Evolutionary conservation across 2,888 invertebrate species (phyloP).

Genomic region (Antitype chi): DNA sequence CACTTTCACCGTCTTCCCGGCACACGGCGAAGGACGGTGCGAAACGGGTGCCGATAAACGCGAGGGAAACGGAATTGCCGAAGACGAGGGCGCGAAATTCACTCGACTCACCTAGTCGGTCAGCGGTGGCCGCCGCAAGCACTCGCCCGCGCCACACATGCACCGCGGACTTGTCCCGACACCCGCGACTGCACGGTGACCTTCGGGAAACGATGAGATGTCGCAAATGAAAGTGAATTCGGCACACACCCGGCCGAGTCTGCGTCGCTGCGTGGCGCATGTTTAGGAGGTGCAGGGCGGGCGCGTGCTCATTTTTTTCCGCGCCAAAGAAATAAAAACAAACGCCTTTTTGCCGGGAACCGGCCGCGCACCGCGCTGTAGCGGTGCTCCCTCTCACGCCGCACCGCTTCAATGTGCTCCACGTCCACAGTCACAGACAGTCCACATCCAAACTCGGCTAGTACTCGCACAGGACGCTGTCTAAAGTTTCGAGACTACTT

Average conservation of each 20-base stretch:
- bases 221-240: constrained; percentile 91
- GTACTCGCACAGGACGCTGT: constrained; percentile 13
- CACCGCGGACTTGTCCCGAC: constrained; percentile 73
- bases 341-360: constrained; percentile 88
- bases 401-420: constrained; percentile 27
- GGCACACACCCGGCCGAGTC: constrained; percentile 88
- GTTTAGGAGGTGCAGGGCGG: constrained; percentile 91
- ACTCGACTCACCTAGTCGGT: constrained; percentile 88
- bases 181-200: constrained; percentile 86
- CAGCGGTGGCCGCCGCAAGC: constrained; percentile 86
- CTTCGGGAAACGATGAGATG: constrained; percentile 89
- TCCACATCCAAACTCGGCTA: constrained; percentile 28
- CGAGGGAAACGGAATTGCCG: constrained; percentile 81
- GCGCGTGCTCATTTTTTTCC: constrained; percentile 89
- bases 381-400: constrained; percentile 57
- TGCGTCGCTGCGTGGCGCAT: constrained; percentile 91
- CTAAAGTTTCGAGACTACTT: constrained; percentile 31
- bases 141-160: constrained; percentile 81
- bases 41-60: constrained; percentile 86
- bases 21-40: constrained; percentile 81
- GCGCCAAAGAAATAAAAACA: constrained; percentile 90
- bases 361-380: constrained; percentile 75
- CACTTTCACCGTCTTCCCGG: constrained; percentile 82
- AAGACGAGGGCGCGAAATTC: constrained; percentile 84
- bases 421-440: constrained; percentile 19